A percentile compares a stretch with the other conserved stretches of the same genome.
These are phyloP conservation scores for Ursus arctos DNA, from an alignment of 2,113 vertebrate genomes.

Conservation along the genomic window DNA sequence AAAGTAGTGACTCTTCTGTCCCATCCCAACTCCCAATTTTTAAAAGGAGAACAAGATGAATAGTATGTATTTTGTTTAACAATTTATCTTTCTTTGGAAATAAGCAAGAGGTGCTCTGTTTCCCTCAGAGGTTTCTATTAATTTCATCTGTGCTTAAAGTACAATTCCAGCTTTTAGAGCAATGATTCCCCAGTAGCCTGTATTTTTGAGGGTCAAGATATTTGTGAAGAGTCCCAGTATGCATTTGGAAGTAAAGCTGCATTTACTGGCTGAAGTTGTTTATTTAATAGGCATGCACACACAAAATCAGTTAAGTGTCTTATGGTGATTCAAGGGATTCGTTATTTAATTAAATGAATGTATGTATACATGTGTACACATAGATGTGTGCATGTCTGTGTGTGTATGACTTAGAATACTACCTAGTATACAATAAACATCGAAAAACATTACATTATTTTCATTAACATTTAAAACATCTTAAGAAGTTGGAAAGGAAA, in stretches of 20 bases:
- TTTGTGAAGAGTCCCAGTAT: not conserved
- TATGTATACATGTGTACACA: not conserved
- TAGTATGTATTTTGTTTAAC: not conserved
- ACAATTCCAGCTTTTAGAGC: not conserved
- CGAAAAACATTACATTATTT: not conserved
- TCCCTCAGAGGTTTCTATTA: not conserved
- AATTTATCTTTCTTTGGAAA: not conserved
- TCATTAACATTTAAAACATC: not conserved
- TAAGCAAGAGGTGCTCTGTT: not conserved
- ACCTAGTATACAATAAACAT: not conserved
- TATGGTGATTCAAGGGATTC: not conserved
- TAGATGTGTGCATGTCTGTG: not conserved
- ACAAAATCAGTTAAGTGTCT: not conserved
- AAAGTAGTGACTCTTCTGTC: not conserved
- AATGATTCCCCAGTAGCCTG: not conserved
- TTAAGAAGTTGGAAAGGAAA: not conserved
- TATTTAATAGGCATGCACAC: not conserved
- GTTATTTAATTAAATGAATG: conserved; percentile 14
- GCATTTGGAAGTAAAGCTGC: not conserved
- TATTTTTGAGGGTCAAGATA: not conserved
- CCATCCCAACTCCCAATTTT: not conserved
- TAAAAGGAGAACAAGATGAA: not conserved
- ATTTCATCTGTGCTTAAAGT: not conserved
- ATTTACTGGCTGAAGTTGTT: not conserved
- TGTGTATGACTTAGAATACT: not conserved